Percentiles rank a stretch among this genome's conserved stretches.
Conservation (phyloP, 2,113 vertebrate genomes). For the Pheucticus melanocephalus region DNA sequence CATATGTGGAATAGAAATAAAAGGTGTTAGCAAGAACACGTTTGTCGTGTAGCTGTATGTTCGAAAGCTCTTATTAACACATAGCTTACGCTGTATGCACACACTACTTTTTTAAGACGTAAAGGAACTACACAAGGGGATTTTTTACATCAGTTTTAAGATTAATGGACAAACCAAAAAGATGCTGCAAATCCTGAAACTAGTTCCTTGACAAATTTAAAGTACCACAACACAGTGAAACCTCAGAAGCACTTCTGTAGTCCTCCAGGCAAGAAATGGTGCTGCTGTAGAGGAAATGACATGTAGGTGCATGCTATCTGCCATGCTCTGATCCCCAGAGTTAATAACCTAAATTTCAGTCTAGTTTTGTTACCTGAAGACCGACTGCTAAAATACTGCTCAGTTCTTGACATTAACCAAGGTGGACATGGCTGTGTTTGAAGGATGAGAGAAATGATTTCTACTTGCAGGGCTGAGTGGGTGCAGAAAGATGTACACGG, state of each 20-base stretch:
- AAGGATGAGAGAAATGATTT: background rate
- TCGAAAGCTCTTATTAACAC: background rate
- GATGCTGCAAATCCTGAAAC: background rate
- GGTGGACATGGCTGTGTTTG: background rate
- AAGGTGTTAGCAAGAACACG: background rate
- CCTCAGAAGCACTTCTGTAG: background rate
- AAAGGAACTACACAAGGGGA: background rate
- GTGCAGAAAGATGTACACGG: background rate
- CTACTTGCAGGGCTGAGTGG: background rate
- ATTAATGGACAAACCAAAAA: background rate
- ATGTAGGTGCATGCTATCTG: background rate
- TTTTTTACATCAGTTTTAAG: background rate
- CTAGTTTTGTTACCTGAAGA: background rate
- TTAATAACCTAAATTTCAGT: background rate
- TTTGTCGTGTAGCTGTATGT: background rate
- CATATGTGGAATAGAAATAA: background rate
- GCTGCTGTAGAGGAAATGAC: background rate
- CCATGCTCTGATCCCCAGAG: background rate
- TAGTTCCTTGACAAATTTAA: background rate
- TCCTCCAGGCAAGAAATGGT: background rate
- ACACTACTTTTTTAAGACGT: background rate
- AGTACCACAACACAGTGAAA: background rate
- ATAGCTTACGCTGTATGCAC: rapidly evolving
- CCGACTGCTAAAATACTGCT: background rate
- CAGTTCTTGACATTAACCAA: background rate